phyloP scores from a whole-genome alignment of 2,888 invertebrate species.

The Busseola fusca region DNA sequence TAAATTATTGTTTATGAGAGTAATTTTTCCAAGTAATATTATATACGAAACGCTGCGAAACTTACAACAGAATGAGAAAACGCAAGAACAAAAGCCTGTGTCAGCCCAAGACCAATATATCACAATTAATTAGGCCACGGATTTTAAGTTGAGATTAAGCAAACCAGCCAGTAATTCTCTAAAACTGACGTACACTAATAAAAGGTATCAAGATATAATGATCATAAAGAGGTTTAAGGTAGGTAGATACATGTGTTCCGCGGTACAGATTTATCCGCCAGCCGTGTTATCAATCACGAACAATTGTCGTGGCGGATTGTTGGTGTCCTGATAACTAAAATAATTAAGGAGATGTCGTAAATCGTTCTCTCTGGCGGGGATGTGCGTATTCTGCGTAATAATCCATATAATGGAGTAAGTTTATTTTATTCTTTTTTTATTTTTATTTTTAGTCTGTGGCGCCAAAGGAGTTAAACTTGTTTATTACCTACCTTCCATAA shows the following conservation, averaged over 20 bases:
- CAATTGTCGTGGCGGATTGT: slow-evolving; percentile 36
- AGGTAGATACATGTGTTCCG: slow-evolving; percentile 9
- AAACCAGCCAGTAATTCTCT: slow-evolving; percentile 13
- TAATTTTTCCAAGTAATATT: too few species aligned
- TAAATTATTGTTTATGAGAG: slow-evolving; percentile 2
- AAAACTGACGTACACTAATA: slow-evolving; percentile 12
- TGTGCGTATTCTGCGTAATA: slow-evolving; percentile 6
- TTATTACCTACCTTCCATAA: slow-evolving; percentile 24
- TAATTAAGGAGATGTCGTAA: slow-evolving; percentile 35
- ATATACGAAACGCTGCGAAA: slow-evolving; percentile 5
- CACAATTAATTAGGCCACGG: slow-evolving; percentile 24
- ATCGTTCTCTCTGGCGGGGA: neutral
- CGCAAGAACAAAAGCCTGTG: neutral
- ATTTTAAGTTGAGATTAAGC: slow-evolving; percentile 22
- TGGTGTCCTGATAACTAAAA: slow-evolving; percentile 29
- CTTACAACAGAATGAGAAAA: neutral
- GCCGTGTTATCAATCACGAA: slow-evolving; percentile 42
- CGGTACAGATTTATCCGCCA: slow-evolving; percentile 18
- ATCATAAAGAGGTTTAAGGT: slow-evolving; percentile 2
- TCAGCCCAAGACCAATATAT: slow-evolving; percentile 7
- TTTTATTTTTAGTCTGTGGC: slow-evolving; percentile 36
- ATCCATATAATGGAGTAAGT: neutral
- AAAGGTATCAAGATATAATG: slow-evolving; percentile 21
- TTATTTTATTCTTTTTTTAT: too few species aligned
- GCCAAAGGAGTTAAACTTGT: slow-evolving; percentile 23